Evolutionary conservation across 2,888 invertebrate genomes (phyloP).

Genomic region (Megalurothrips usitatus): DNA sequence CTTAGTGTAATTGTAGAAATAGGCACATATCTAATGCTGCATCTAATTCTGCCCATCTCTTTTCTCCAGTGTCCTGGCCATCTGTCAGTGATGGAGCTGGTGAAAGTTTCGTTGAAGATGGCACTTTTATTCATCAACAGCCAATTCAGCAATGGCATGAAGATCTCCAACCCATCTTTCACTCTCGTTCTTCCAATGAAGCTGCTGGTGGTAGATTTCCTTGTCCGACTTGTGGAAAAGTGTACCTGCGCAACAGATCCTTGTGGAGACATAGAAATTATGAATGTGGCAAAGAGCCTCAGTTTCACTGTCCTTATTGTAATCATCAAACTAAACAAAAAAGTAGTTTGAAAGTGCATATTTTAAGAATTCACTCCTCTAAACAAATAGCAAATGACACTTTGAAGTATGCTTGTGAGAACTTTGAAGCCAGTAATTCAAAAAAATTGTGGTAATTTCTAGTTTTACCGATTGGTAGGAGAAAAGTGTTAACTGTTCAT

Average conservation of each 20-base stretch:
- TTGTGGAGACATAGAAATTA: constrained; percentile 1
- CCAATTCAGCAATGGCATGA: constrained; percentile 16
- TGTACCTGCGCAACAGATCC: not conserved
- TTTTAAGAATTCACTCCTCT: not conserved
- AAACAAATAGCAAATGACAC: not conserved
- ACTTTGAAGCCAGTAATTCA: not conserved
- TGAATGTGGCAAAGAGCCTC: constrained; percentile 8
- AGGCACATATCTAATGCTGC: not conserved
- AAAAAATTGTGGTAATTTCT: not conserved
- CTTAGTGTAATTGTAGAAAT: not conserved
- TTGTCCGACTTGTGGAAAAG: constrained; percentile 18
- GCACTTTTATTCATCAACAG: not conserved
- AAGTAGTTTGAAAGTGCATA: not conserved
- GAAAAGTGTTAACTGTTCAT: not conserved
- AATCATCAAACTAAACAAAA: constrained; percentile 15
- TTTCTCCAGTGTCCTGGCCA: not conserved
- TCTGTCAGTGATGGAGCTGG: not conserved
- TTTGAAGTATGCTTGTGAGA: too few species aligned
- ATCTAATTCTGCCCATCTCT: not conserved
- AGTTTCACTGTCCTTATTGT: not conserved
- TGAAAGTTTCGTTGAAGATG: not conserved
- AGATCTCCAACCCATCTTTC: not conserved
- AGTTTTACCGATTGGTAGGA: not conserved
- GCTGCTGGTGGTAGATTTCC: not conserved
- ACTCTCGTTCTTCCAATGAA: not conserved